Base-by-base conservation (phyloP, 2,113 vertebrate genomes). In the Alethe diademata region DNA sequence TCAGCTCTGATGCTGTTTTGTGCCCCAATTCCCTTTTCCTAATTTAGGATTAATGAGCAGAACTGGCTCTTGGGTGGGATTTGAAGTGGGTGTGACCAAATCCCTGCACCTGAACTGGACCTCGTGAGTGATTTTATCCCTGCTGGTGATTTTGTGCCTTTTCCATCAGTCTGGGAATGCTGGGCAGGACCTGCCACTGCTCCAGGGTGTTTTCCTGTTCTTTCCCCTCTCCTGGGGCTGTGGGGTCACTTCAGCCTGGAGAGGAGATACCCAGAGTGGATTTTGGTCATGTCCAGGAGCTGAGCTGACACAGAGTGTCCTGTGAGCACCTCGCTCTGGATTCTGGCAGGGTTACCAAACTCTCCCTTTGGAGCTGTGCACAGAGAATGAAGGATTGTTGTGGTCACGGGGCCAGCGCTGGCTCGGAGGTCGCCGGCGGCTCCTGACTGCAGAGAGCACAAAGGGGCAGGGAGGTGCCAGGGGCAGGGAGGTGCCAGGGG, bases 281-380 rank as follows among this genome's bases (percentile, higher is more conserved):
- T 65, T 75, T 42, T 1, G 5, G n/a, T 23, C 17, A 5, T 2
- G 10, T 18, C 0, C 36, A 14, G 29, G 50, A 4, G 8, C 70
- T 4, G 56, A 43, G 69, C 19, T 29, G 61, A 2, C 1, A 5
- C 38, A 0, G 16, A 8, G 28, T 0, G 4, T 26, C 17, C 70
- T 4, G 14, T 3, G 0, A 3, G 20, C 0, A 0, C 82, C 88
- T 73, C 3, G 3, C 5, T 33, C 58, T 5, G 48, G 7, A 4
- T 28, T 14, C 31, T 24, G 79, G 56, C n/a, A 9, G 5, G 20
- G 12, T 1, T 1, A 0, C 53, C 19, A 4, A 23, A 22, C 1
- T 3, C 43, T 38, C 8, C 15, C 51, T 25, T 20, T 1, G 10
- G 65, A 24, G 86, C 90, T 3, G 61, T 6, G 62, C 45, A 1